Evolutionary conservation across 2,113 vertebrate genomes (phyloP).

Genomic region (Ochotona curzoniae): DNA sequence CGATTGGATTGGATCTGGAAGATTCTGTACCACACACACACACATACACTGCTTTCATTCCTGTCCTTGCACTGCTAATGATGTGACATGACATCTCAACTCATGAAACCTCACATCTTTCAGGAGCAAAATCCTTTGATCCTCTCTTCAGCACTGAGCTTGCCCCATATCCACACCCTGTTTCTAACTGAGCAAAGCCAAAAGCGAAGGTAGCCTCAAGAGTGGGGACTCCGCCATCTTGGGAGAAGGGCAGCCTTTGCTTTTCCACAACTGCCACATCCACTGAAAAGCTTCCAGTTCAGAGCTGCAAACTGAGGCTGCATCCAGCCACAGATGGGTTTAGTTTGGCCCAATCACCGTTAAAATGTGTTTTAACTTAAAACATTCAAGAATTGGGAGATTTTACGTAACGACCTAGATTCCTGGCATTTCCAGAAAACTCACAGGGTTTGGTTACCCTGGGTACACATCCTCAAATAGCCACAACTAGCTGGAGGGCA

Average conservation of each 20-base stretch:
- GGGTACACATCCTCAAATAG: background rate
- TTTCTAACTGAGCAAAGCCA: background rate
- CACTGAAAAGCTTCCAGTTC: background rate
- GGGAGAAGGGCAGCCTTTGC: background rate
- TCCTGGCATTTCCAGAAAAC: conserved; percentile 15
- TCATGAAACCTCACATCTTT: background rate
- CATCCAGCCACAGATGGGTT: background rate
- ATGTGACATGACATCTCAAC: background rate
- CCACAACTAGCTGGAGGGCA: background rate
- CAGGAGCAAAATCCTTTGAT: background rate
- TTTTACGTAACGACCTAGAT: conserved; percentile 40
- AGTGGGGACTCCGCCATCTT: background rate
- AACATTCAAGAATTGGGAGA: conserved; percentile 38
- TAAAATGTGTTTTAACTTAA: conserved; percentile 64
- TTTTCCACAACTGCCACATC: background rate
- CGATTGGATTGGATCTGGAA: background rate
- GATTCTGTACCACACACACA: background rate
- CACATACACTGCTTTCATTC: background rate
- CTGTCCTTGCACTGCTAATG: background rate
- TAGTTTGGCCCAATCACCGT: conserved; percentile 44
- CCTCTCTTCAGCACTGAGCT: background rate
- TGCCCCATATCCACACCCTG: background rate
- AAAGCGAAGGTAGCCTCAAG: background rate
- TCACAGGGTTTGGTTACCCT: background rate
- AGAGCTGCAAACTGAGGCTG: conserved; percentile 8